Base-by-base conservation (phyloP, 2,888 invertebrate genomes). In the Mimumesa dahlbomi region DNA sequence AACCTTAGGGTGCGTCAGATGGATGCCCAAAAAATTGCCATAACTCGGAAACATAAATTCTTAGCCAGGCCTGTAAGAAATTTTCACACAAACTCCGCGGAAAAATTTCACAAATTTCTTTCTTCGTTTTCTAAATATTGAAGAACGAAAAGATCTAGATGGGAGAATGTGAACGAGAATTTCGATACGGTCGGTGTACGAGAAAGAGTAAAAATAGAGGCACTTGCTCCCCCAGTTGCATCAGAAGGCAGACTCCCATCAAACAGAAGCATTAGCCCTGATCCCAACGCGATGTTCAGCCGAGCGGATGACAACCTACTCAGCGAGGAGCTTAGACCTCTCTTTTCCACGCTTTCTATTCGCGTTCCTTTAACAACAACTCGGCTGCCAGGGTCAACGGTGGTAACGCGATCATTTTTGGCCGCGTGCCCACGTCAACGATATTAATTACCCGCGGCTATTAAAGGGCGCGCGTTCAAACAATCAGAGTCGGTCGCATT, bases 221-320 rank as follows among this genome's bases (percentile, higher is more conserved):
- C 64, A 67, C 62, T 70, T 50, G 71, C 73, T 64, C 77, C 75
- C 81, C 74, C 56, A 38, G 70, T 52, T 61, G 73, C 73, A 79
- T 73, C 74, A 72, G 77, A 61, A 81, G 78, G 75, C 76, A 59
- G 75, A 64, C 77, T 78, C 81, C 85, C 88, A 86, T 88, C 88
- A 85, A 87, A 87, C 86, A 86, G 86, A 83, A 85, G 88, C 88
- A 89, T 89, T 89, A 89, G 82, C 85, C 85, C 85, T 89, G 85
- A 89, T 89, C 89, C 89, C 82, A 73, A 87, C 85, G 85, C 87
- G 86, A 88, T 89, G 89, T 86, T 89, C 88, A 89, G 82, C 87
- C 87, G 69, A 85, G 84, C 89, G 88, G 82, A 89, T 89, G 89
- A 89, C 89, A 89, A 88, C 88, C 85, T 87, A 87, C 89, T 88